These are phyloP conservation scores for Spinus pinus DNA, from an alignment of 2,797 vertebrate species.

Conservation along the genomic window DNA sequence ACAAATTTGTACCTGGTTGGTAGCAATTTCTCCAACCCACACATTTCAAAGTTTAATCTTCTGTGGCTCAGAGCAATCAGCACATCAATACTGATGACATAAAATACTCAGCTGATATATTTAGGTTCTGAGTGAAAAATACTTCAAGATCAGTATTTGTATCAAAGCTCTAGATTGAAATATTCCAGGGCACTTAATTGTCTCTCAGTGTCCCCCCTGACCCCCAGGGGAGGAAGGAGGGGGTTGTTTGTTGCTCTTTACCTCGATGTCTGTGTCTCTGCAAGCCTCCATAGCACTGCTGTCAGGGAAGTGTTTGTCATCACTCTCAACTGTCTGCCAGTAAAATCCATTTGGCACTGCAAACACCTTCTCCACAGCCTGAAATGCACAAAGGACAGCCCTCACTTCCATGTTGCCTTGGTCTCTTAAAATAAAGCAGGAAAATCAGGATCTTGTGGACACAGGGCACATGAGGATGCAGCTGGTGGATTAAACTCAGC, in stretches of 20 bases:
- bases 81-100: background rate
- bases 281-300: slow-evolving; percentile 34
- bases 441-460: background rate
- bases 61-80: background rate
- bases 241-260: background rate
- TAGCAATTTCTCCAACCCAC: background rate
- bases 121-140: slow-evolving; percentile 4
- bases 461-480: background rate
- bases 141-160: background rate
- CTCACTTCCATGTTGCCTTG: background rate
- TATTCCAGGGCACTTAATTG: background rate
- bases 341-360: slow-evolving; percentile 71
- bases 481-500: background rate
- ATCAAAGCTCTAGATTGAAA: background rate
- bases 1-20: background rate
- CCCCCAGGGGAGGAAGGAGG: background rate
- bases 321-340: slow-evolving; percentile 78
- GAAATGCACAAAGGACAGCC: slow-evolving; percentile 34
- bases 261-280: slow-evolving; percentile 67
- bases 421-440: background rate
- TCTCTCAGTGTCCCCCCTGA: background rate
- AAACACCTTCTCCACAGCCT: slow-evolving; percentile 74
- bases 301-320: slow-evolving; percentile 67
- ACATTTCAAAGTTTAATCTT: slow-evolving; percentile 25
- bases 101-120: background rate